A percentile compares a stretch with the other conserved stretches of the same genome.
Evolutionary conservation across 2,888 invertebrate genomes (phyloP).

Genomic region (Camptogramma bilineatum): DNA sequence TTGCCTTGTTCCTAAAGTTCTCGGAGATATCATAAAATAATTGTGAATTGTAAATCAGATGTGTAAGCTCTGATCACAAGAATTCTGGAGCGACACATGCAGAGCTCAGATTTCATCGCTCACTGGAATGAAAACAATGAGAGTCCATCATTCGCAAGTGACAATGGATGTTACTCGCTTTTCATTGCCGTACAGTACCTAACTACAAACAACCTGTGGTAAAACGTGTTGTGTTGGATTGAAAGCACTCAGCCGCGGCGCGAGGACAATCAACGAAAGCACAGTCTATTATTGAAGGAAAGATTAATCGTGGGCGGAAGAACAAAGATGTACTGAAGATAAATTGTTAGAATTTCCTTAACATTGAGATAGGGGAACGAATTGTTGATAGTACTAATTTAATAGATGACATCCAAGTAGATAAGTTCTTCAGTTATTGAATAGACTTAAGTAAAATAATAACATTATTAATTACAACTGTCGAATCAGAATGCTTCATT

Average conservation of each 20-base stretch:
- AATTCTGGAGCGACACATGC: slow-evolving; percentile 61
- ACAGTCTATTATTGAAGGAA: slow-evolving; percentile 27
- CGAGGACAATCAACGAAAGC: slow-evolving; percentile 26
- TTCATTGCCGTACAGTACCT: slow-evolving; percentile 45
- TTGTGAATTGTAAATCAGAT: slow-evolving; percentile 40
- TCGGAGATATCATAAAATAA: slow-evolving; percentile 18
- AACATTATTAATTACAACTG: neutral
- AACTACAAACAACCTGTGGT: slow-evolving; percentile 25
- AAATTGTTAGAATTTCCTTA: slow-evolving; percentile 15
- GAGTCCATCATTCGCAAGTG: slow-evolving; percentile 63
- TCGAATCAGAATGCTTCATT: neutral
- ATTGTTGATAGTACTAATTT: slow-evolving; percentile 6
- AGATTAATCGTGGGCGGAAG: slow-evolving; percentile 37
- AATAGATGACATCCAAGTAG: neutral
- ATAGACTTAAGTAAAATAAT: neutral
- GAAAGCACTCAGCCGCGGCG: slow-evolving; percentile 26
- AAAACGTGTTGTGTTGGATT: slow-evolving; percentile 32
- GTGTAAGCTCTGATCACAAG: slow-evolving; percentile 46
- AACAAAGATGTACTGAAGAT: slow-evolving; percentile 31
- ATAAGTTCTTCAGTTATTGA: no score
- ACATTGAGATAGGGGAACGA: neutral
- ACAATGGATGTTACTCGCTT: slow-evolving; percentile 54
- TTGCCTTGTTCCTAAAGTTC: slow-evolving; percentile 2
- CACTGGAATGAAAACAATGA: slow-evolving; percentile 71
- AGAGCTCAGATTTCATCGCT: slow-evolving; percentile 64